These are phyloP conservation scores for Acanthococcus lagerstroemiae DNA, from an alignment of 2,888 invertebrate species.

Conservation along the genomic window DNA sequence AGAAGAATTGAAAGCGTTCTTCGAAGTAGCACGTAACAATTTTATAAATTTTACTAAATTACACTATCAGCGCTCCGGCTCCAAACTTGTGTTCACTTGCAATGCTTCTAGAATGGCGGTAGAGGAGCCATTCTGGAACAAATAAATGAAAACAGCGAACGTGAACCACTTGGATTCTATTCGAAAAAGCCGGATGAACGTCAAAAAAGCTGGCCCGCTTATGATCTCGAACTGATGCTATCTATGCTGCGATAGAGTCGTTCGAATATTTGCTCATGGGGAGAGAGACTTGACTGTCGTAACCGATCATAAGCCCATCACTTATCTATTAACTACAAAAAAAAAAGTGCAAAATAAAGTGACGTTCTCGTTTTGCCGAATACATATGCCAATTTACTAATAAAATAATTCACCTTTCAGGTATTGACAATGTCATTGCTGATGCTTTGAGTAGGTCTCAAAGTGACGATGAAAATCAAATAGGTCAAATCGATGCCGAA, in stretches of 20 bases:
- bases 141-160: background rate
- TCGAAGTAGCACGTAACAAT: background rate
- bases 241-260: constrained; percentile 31
- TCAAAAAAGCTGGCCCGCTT: background rate
- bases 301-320: no score
- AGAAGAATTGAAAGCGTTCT: background rate
- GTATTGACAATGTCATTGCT: no score
- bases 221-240: constrained; percentile 10
- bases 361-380: no score
- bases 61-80: background rate
- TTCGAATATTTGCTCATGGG: constrained; percentile 13
- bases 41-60: background rate
- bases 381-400: no score
- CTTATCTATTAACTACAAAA: no score
- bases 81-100: background rate
- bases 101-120: constrained; percentile 1
- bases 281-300: no score
- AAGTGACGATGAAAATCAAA: no score
- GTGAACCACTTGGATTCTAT: background rate
- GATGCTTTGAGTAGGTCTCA: no score
- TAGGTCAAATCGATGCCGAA: no score
- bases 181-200: background rate
- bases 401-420: no score
- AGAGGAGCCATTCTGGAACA: constrained; percentile 5
- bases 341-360: no score